Base-by-base conservation (phyloP, 2,888 invertebrate genomes). In the Troglohyphantes excavatus region DNA sequence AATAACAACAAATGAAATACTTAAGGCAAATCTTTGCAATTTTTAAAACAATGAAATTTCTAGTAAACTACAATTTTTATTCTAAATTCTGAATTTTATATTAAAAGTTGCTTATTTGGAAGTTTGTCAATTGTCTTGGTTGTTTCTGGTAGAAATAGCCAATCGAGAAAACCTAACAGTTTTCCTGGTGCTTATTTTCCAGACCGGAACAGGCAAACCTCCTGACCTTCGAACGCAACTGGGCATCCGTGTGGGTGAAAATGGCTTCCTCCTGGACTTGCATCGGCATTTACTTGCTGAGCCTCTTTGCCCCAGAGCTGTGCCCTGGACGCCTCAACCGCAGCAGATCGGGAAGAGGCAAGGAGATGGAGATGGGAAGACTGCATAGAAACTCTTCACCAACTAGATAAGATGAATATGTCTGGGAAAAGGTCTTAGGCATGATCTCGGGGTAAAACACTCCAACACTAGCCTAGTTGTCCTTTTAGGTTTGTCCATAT, bases 201-300 rank as follows among this genome's bases (percentile, higher is more conserved):
- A 94, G 94, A 86, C 94, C 94, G 5, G 93, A 93, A 65, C 92
- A 93, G 26, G 93, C 94, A 7, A 93, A 93, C 59, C 92, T 94
- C 5, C 92, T 93, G 82, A 93, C 92, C 43, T 94, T 94, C 92
- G 94, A 93, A 11, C 92, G 93, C 53, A 94, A 94, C 91, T 94
- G 94, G 94, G 93, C 94, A 13, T 93, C 94, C 13, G 94, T 94
- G 6, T 94, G 94, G 94, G 93, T 94, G 26, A 94, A 94, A 92
- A 94, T 94, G 92, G 93, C 92, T 0, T 94, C 94, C 0, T 93
- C 93, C 81, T 94, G 94, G 94, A 92, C 92, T 2, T 94, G 94
- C 92, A 92, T 94, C 17, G 68, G 93, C 7, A 93, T 94, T 27
- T 94, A 94, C 90, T 82, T 94, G 7, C 93, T 93, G 92, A 93